Percentiles rank a stretch among this genome's conserved stretches.
phyloP scores from a whole-genome alignment of 1,140 invertebrate genomes.

The Macrobrachium rosenbergii region DNA sequence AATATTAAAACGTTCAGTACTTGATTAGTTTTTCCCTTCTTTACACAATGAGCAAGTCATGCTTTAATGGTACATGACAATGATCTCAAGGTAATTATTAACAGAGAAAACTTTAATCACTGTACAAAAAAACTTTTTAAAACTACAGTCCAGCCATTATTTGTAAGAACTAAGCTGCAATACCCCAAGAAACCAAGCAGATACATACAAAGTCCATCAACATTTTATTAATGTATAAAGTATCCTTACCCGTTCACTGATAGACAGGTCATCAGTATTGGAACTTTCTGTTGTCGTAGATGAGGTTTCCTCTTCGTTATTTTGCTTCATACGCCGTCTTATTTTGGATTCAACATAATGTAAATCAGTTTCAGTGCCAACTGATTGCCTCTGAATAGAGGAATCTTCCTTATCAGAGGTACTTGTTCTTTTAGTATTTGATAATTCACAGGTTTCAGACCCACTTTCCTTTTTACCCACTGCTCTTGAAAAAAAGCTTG shows the following conservation, averaged over 20 bases:
- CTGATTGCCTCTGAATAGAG: conserved; percentile 64
- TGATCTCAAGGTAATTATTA: too few relatives aligned
- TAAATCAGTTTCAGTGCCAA: conserved; percentile 64
- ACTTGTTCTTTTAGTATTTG: conserved; percentile 65
- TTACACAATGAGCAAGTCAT: too few relatives aligned
- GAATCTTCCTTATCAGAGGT: conserved; percentile 41
- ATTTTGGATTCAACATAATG: conserved; percentile 64
- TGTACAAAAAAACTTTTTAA: too few relatives aligned
- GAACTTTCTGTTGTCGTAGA: conserved; percentile 82
- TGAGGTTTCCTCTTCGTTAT: conserved; percentile 79
- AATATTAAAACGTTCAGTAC: too few relatives aligned
- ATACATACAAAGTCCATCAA: too few relatives aligned
- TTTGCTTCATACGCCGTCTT: conserved; percentile 68
- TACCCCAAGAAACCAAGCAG: too few relatives aligned
- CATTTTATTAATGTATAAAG: too few relatives aligned
- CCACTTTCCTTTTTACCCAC: conserved; percentile 29
- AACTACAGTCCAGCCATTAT: too few relatives aligned
- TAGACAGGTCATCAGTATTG: conserved; percentile 72
- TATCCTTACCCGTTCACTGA: conserved; percentile 64
- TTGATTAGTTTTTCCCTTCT: too few relatives aligned
- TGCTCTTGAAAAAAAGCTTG: conserved; percentile 48
- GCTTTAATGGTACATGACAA: too few relatives aligned
- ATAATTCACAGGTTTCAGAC: conserved; percentile 61
- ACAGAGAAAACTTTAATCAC: too few relatives aligned
- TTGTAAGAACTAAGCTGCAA: too few relatives aligned